Base-by-base conservation (phyloP, 2,113 vertebrate genomes). In the Gnathonemus longibarbis region DNA sequence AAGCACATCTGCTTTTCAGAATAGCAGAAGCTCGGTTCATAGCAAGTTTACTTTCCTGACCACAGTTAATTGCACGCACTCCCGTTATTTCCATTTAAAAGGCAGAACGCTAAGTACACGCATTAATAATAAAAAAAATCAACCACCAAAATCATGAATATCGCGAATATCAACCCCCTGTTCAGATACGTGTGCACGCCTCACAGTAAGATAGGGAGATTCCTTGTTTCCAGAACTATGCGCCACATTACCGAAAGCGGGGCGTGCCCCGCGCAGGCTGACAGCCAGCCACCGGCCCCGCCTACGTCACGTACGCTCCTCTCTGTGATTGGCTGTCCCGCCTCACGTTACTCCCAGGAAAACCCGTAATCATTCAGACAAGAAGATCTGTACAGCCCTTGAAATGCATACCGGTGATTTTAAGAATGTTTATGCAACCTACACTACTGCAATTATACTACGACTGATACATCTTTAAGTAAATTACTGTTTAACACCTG, bases 281-380 rank as follows among this genome's bases (percentile, higher is more conserved):
- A 77, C 70, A 77, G 70, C 31, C 70, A 77, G 70, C 70, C 31
- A 39, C 35, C 13, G 31, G 74, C 74, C 35, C 13, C 15, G 15
- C 0, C 11, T 8, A 42, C 74, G 74, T 80, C 17, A 35, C 15
- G 35, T 0, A 80, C 74, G 10, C 6, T 17, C 35, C 35, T 80
- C 74, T 80, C 84, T n/a, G 89, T 91, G 85, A 94, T 93, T 95
- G 93, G 93, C 90, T 90, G 77, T 42, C 2, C 24, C 39, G 19
- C 7, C 88, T 58, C 88, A 62, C 52, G 49, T 88, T 88, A 85
- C n/a, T 58, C 83, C 56, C 89, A 90, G 86, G 87, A 90, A 80
- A 89, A 8, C 50, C 50, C 87, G 92, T 91, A 89, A 91, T 89
- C 91, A 49, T 83, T 88, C 27, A 52, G 24, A 56, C 62, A 91